Base-by-base conservation (phyloP, 2,888 invertebrate genomes). In the Epinotia ramella region DNA sequence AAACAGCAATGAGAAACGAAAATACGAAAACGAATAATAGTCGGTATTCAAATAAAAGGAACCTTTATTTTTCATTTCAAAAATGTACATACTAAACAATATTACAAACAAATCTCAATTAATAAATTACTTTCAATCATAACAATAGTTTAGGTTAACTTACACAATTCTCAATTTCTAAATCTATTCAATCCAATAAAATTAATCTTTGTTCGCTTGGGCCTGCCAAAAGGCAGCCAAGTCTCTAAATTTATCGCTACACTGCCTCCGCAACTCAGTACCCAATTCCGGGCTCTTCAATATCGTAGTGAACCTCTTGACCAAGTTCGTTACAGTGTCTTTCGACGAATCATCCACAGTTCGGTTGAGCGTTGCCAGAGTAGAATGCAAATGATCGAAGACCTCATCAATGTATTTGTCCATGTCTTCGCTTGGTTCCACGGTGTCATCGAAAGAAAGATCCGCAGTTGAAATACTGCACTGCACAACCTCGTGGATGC, bases 181-280 rank as follows among this genome's bases (percentile, higher is more conserved):
- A 33, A 33, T 7, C 20, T 18, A 28, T n/a, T 4, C 12, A 12
- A 46, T 24, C 46, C 12, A 46, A 28, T 33, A 18, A 62, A 28
- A 44, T 18, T 28, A 69, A 44, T 69, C n/a, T 1, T 9, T 24
- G 1, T 12, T n/a, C 2, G n/a, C 60, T 1, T 82, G 82, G 57
- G 80, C 86, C 60, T 84, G 88, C 93, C 93, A 93, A 79, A 91
- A 93, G 5, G 92, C 90, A 0, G 91, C 88, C 56, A 94, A 82
- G 40, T 93, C 91, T 66, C 81, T 89, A 64, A 93, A 94, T 73
- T 86, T 88, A 3, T 87, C 88, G 80, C 87, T 88, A 64, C 92
- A 88, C 80, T 88, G 81, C 16, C 87, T 84, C 68, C 87, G 84
- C 57, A 88, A 86, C 59, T 89, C 83, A 0, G 91, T 88, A 77